phyloP scores from a whole-genome alignment of 1,140 invertebrate species.

The Neocloeon triangulifer region DNA sequence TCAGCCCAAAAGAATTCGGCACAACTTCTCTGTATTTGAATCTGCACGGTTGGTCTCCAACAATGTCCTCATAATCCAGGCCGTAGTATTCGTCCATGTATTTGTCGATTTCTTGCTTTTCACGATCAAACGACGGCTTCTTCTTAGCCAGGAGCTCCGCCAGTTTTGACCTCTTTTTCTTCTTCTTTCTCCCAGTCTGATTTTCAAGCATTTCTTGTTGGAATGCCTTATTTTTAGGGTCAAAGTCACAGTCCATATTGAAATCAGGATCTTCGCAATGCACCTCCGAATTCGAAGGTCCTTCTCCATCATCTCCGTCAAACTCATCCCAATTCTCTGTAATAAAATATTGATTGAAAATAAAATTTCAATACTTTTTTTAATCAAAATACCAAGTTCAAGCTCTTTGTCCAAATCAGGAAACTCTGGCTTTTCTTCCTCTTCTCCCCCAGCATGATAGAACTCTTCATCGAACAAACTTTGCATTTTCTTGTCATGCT shows the following conservation, averaged over 20 bases:
- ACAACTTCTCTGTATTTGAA: constrained; percentile 82
- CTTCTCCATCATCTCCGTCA: constrained; percentile 14
- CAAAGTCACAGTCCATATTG: constrained; percentile 75
- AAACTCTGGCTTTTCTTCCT: constrained; percentile 58
- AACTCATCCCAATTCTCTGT: constrained; percentile 59
- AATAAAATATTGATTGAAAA: constrained; percentile 12
- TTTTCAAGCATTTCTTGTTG: constrained; percentile 31
- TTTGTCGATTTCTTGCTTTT: constrained; percentile 54
- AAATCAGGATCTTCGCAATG: constrained; percentile 64
- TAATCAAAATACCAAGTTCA: constrained; percentile 13
- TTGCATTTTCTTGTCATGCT: constrained; percentile 72
- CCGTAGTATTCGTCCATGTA: constrained; percentile 90
- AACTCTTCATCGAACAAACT: constrained; percentile 70
- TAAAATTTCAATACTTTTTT: constrained; percentile 7
- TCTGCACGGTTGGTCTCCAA: constrained; percentile 59
- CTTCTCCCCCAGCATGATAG: constrained; percentile 47
- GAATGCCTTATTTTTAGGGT: constrained; percentile 29
- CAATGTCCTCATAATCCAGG: constrained; percentile 87
- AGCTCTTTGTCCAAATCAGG: constrained; percentile 54
- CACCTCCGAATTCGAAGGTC: constrained; percentile 13
- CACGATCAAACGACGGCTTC: constrained; percentile 61
- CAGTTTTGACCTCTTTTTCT: constrained; percentile 37
- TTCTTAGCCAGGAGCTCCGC: constrained; percentile 36
- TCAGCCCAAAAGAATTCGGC: constrained; percentile 81
- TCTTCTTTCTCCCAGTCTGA: constrained; percentile 26